phyloP scores from a whole-genome alignment of 2,888 invertebrate species.

The Barypeithes pellucidus region DNA sequence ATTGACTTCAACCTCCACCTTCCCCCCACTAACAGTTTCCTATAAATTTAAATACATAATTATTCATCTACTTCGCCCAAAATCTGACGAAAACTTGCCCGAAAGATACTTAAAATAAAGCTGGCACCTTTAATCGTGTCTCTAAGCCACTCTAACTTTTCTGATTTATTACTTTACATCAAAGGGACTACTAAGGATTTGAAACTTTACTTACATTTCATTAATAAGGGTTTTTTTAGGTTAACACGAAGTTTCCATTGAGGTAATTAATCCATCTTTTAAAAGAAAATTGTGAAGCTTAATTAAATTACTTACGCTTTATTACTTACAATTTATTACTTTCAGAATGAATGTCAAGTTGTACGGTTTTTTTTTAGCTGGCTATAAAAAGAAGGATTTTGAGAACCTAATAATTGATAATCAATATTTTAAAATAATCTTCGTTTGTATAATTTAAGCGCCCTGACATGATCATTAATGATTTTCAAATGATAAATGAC shows the following conservation, averaged over 20 bases:
- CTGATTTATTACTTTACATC: slow-evolving; percentile 8
- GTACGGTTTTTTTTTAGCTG: too few species aligned
- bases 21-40: too few species aligned
- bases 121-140: slow-evolving; percentile 6
- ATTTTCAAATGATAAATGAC: too few species aligned
- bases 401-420: too few species aligned
- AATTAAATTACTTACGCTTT: not conserved
- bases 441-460: too few species aligned
- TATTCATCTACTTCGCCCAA: not conserved
- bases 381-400: too few species aligned
- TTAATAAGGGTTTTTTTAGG: not conserved
- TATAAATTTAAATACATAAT: too few species aligned
- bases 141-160: slow-evolving; percentile 6
- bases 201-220: not conserved
- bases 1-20: too few species aligned
- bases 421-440: too few species aligned
- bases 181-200: not conserved
- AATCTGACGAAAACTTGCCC: not conserved
- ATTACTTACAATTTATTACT: not conserved
- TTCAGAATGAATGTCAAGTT: too few species aligned
- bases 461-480: too few species aligned
- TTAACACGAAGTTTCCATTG: not conserved
- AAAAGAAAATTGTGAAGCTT: not conserved
- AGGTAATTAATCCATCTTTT: not conserved
- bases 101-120: slow-evolving; percentile 12